phyloP scores from a whole-genome alignment of 2,113 vertebrate species.

The Erythrolamprus reginae region DNA sequence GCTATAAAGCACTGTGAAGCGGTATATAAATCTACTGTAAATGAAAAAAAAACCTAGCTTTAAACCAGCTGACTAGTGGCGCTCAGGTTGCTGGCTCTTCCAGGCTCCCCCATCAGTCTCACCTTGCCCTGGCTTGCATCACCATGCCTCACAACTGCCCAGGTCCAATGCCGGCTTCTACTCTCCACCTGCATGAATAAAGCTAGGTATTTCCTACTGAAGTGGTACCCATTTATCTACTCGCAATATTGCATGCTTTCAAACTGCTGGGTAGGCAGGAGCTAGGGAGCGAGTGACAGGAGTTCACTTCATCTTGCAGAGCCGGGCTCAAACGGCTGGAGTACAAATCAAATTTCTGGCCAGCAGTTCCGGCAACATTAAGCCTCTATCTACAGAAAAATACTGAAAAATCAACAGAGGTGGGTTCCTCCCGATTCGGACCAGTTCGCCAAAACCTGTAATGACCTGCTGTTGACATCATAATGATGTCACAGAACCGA shows the following conservation, averaged over 20 bases:
- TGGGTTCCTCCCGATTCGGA: too few relatives aligned
- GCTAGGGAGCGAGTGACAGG: neutral
- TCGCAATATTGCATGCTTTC: too few relatives aligned
- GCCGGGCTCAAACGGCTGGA: neutral
- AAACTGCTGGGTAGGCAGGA: neutral
- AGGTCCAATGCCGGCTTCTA: neutral
- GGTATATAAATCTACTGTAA: too few relatives aligned
- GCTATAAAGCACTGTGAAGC: too few relatives aligned
- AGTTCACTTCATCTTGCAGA: neutral
- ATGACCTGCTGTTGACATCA: too few relatives aligned
- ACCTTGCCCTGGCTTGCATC: neutral
- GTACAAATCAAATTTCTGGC: neutral
- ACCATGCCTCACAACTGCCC: neutral
- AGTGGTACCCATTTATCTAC: too few relatives aligned
- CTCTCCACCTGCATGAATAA: neutral
- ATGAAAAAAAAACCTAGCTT: too few relatives aligned
- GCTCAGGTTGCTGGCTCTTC: neutral
- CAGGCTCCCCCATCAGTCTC: neutral
- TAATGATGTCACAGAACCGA: too few relatives aligned
- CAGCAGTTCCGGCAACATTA: neutral
- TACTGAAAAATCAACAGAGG: too few relatives aligned
- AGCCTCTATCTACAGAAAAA: neutral
- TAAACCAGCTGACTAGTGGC: neutral
- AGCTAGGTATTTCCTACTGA: neutral
- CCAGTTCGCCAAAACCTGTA: too few relatives aligned